These are phyloP conservation scores for Scaptomyza pallida DNA, from an alignment of 1,140 invertebrate species.

Conservation along the genomic window DNA sequence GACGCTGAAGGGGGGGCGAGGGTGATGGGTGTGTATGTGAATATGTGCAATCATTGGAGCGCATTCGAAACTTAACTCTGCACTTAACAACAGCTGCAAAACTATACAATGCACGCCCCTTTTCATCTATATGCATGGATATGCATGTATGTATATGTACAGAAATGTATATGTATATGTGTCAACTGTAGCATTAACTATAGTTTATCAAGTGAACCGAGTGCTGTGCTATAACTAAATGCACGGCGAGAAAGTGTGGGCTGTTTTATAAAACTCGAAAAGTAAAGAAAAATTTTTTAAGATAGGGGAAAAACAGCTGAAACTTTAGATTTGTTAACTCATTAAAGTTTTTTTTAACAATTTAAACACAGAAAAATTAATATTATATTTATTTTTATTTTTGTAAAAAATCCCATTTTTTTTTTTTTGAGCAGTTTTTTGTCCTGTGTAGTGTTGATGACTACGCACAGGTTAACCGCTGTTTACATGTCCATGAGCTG, in stretches of 20 bases:
- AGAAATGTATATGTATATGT: not conserved
- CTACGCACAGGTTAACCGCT: conserved; percentile 8
- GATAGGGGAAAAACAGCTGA: no score
- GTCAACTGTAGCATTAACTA: conserved; percentile 3
- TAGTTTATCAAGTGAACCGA: conserved; percentile 10
- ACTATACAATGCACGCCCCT: conserved; percentile 21
- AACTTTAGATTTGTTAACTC: no score
- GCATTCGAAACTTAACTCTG: conserved; percentile 28
- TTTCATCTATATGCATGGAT: not conserved
- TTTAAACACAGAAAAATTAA: no score
- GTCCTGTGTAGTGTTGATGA: not conserved
- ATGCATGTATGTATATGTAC: not conserved
- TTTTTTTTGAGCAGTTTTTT: not conserved
- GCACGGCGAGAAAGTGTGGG: conserved; percentile 8
- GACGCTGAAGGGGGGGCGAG: no score
- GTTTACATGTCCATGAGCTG: conserved; percentile 24
- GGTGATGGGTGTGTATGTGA: not conserved
- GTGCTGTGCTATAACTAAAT: not conserved
- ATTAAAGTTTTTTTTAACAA: no score
- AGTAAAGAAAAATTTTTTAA: no score
- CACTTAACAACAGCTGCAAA: conserved; percentile 33
- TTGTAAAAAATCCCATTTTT: no score
- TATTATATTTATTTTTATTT: no score
- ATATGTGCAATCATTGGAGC: conserved; percentile 21
- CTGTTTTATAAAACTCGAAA: no score